Base-by-base conservation (phyloP, 53 echinoderm and acorn worm genomes). In the Mesocentrotus franciscanus region DNA sequence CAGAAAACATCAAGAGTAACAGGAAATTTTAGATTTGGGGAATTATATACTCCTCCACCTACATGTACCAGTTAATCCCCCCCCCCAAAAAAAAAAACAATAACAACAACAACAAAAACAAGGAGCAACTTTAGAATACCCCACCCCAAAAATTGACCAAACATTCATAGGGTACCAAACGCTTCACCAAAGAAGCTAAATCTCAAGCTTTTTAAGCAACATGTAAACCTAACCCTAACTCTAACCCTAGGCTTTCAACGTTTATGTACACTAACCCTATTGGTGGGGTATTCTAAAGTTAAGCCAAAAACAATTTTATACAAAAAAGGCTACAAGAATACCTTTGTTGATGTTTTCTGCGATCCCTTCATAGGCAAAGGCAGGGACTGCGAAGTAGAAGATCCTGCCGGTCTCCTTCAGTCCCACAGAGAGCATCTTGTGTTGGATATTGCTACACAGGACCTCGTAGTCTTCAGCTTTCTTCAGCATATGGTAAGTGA, bases 311-410 rank as follows among this genome's bases (percentile, higher is more conserved):
- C n/a, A n/a, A n/a, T n/a, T n/a, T n/a, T n/a, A n/a, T n/a, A n/a
- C n/a, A n/a, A n/a, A 78, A 78, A 16, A 61, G 14, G 14, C 62
- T 61, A 13, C 4, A 49, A 34, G 1, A 26, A 4, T 95, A 99
- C 99, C 97, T 93, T 85, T 92, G 60, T 97, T 95, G 26, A 99
- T 98, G 92, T 96, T 95, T 56, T 96, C 95, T 22, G 97, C 96
- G 59, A 99, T 99, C 64, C 95, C 96, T 20, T 97, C 96, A 94
- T 99, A 99, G 16, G 99, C 97, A 96, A 99, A 99, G 26, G 99
- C 96, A 24, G 99, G 99, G 4, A 99, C 99, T 24, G 99, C 96
- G 22, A 99, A 97, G 64, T 99, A 99, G 94, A 99, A 97, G 10
- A 98, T 90, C 27, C 97, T 95, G 34, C 99, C 99, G 56, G 94